phyloP scores from a whole-genome alignment of 2,888 invertebrate genomes.

The Trichacis sp. region DNA sequence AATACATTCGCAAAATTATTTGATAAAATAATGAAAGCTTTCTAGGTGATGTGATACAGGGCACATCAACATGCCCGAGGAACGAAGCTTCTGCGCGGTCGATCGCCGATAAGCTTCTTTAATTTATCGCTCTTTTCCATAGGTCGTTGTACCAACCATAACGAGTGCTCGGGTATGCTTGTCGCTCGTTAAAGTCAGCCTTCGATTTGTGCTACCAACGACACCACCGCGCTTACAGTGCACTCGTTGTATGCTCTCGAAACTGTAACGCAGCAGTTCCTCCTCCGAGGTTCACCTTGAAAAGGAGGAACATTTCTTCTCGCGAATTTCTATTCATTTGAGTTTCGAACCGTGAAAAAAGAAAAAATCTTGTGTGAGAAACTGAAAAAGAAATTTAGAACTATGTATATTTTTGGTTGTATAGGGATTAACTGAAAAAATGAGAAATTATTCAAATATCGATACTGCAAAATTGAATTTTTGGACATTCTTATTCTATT shows the following conservation, averaged over 20 bases:
- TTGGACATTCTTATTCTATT: too few relatives aligned
- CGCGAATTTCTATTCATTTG: too few relatives aligned
- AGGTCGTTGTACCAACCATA: constrained; percentile 52
- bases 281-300: too few relatives aligned
- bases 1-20: not conserved
- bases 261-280: constrained; percentile 5
- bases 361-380: too few relatives aligned
- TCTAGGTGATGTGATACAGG: constrained; percentile 18
- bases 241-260: constrained; percentile 14
- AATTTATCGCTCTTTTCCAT: constrained; percentile 62
- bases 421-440: too few relatives aligned
- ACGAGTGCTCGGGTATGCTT: constrained; percentile 44
- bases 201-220: constrained; percentile 50
- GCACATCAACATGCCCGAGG: constrained; percentile 48
- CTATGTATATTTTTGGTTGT: too few relatives aligned
- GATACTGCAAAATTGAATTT: too few relatives aligned
- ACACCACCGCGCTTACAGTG: constrained; percentile 32
- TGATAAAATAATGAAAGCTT: constrained; percentile 17
- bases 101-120: constrained; percentile 62
- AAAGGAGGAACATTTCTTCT: too few relatives aligned
- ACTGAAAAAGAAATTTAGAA: too few relatives aligned
- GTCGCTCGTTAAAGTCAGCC: constrained; percentile 50
- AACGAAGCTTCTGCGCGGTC: constrained; percentile 56
- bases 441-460: too few relatives aligned
- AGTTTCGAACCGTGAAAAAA: too few relatives aligned